Percentiles rank a stretch among this genome's conserved stretches.
These are phyloP conservation scores for Rhysida immarginata DNA, from an alignment of 1,140 invertebrate genomes.

Conservation along the genomic window DNA sequence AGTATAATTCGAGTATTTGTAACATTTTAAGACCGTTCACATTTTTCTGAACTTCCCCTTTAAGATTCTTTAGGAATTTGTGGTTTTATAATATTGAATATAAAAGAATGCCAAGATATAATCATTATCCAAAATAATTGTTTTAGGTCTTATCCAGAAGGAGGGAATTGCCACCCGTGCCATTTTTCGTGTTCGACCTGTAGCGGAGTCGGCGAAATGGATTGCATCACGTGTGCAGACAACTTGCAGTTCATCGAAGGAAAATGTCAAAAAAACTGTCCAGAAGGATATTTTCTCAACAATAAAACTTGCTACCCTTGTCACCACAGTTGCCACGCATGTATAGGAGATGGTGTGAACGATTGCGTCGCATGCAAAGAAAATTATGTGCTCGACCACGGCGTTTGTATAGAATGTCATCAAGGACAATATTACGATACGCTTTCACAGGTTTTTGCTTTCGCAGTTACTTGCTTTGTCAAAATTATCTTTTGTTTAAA, in stretches of 20 bases:
- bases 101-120: too few relatives aligned
- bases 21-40: too few relatives aligned
- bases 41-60: too few relatives aligned
- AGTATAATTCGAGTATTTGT: too few relatives aligned
- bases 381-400: conserved; percentile 52
- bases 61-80: too few relatives aligned
- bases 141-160: conserved; percentile 61
- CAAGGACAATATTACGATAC: not conserved
- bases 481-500: too few relatives aligned
- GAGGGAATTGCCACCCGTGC: conserved; percentile 60
- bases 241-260: conserved; percentile 61
- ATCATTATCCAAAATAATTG: too few relatives aligned
- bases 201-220: conserved; percentile 55
- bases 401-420: conserved; percentile 49
- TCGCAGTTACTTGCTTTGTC: not conserved
- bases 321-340: conserved; percentile 48
- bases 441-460: not conserved
- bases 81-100: too few relatives aligned
- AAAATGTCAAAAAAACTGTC: conserved; percentile 66
- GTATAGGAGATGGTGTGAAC: conserved; percentile 51
- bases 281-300: conserved; percentile 37
- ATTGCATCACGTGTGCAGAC: conserved; percentile 62
- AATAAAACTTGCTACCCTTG: conserved; percentile 30
- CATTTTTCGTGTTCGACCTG: conserved; percentile 70
- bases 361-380: conserved; percentile 53